Evolutionary conservation across 2,888 invertebrate species (phyloP).

Genomic region (Callimorpha dominula): DNA sequence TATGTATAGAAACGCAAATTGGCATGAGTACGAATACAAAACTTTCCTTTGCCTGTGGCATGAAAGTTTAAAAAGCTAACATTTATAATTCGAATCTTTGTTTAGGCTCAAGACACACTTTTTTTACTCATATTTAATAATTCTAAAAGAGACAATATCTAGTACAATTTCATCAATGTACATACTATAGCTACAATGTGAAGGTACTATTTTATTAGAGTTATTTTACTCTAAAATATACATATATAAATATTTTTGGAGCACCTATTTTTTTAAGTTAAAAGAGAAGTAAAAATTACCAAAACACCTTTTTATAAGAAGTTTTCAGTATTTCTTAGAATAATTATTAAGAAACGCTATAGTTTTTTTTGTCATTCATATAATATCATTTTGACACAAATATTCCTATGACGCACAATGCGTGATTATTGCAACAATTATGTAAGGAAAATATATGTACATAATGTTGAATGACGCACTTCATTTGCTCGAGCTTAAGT

Average conservation of each 20-base stretch:
- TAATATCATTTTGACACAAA: background rate
- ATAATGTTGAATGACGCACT: background rate
- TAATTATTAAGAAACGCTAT: background rate
- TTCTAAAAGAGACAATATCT: no score
- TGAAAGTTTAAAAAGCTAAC: conserved; percentile 17
- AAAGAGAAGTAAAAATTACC: background rate
- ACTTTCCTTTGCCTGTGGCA: conserved; percentile 23
- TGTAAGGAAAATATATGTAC: background rate
- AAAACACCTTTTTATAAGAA: no score
- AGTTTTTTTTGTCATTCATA: background rate
- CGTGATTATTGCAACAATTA: background rate
- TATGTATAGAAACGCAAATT: conserved; percentile 26
- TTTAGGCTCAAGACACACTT: background rate
- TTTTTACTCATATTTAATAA: background rate
- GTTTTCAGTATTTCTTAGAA: background rate
- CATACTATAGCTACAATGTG: no score
- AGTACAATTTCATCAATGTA: no score
- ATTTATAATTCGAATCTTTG: conserved; percentile 5
- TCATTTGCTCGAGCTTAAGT: background rate
- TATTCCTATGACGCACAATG: background rate
- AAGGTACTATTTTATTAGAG: no score
- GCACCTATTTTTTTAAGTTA: background rate
- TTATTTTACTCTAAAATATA: no score
- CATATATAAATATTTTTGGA: no score
- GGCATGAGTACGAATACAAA: conserved; percentile 30